Percentiles rank a stretch among this genome's conserved stretches.
These are phyloP conservation scores for Drosophila eugracilis DNA, from an alignment of 1,140 invertebrate species.

Conservation along the genomic window DNA sequence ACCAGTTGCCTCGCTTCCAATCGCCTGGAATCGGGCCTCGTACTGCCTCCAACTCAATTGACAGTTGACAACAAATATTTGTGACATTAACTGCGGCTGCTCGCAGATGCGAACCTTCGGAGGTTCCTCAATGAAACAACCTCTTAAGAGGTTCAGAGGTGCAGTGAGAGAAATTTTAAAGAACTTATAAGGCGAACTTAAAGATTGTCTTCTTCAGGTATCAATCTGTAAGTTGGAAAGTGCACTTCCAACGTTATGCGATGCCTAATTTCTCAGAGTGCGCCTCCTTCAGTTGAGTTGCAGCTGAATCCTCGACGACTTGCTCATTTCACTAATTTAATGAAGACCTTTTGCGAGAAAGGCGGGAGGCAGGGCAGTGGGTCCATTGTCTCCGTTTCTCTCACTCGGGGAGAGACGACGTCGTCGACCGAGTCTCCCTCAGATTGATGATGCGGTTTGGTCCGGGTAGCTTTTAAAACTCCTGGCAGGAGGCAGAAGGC, in stretches of 20 bases:
- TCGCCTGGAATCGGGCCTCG: conserved; percentile 1
- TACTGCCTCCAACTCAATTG: conserved; percentile 25
- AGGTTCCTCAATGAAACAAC: conserved; percentile 17
- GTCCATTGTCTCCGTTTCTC: conserved; percentile 62
- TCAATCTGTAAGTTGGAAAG: neutral
- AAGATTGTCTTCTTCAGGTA: neutral
- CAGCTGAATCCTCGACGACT: conserved; percentile 50
- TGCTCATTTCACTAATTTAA: conserved; percentile 83
- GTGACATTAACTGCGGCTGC: conserved; percentile 71
- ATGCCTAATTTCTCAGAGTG: conserved; percentile 11
- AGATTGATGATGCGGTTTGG: conserved; percentile 72
- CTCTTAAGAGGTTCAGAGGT: conserved; percentile 6
- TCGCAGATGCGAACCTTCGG: conserved; percentile 12
- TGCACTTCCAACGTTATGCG: neutral
- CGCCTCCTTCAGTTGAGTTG: conserved; percentile 6
- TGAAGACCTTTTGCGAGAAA: conserved; percentile 74
- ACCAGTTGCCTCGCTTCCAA: conserved; percentile 27
- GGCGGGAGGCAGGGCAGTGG: conserved; percentile 31
- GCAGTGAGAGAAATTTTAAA: neutral
- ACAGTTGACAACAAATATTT: conserved; percentile 83
- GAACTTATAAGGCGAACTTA: neutral
- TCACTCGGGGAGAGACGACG: conserved; percentile 34
- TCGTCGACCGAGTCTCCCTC: conserved; percentile 30
- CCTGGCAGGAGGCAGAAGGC: conserved; percentile 1
- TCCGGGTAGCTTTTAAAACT: conserved; percentile 25